Conservation (phyloP, 23 tunicate genomes). For the Phallusia fumigata region DNA sequence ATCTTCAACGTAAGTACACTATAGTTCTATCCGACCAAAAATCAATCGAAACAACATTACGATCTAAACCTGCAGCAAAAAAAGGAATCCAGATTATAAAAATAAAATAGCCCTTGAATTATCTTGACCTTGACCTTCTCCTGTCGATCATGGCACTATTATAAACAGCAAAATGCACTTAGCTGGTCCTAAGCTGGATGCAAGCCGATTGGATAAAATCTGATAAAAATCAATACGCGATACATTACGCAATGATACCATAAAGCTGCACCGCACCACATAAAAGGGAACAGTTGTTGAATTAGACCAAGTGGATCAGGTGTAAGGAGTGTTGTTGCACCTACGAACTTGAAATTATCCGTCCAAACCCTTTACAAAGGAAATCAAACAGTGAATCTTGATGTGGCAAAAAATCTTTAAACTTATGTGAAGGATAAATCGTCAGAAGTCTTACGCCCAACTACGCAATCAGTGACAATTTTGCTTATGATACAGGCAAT, state of each 20-base stretch:
- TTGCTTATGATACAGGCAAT: slow-evolving; percentile 65
- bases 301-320: too few species aligned
- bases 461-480: too few species aligned
- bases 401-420: too few species aligned
- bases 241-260: neutral
- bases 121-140: neutral
- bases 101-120: neutral
- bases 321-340: too few species aligned
- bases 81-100: neutral
- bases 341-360: too few species aligned
- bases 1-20: slow-evolving; percentile 23
- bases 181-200: neutral
- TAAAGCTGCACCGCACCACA: too few species aligned
- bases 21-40: neutral
- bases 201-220: neutral
- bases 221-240: neutral
- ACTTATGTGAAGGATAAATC: too few species aligned
- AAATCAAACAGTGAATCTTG: too few species aligned
- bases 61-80: neutral
- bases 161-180: neutral
- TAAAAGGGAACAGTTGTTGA: too few species aligned
- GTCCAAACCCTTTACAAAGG: too few species aligned
- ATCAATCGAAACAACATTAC: neutral
- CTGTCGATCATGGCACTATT: neutral
- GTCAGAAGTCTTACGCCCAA: too few species aligned